Conservation (phyloP, 2,797 vertebrate species). For the Hoplostethus mediterraneus region DNA sequence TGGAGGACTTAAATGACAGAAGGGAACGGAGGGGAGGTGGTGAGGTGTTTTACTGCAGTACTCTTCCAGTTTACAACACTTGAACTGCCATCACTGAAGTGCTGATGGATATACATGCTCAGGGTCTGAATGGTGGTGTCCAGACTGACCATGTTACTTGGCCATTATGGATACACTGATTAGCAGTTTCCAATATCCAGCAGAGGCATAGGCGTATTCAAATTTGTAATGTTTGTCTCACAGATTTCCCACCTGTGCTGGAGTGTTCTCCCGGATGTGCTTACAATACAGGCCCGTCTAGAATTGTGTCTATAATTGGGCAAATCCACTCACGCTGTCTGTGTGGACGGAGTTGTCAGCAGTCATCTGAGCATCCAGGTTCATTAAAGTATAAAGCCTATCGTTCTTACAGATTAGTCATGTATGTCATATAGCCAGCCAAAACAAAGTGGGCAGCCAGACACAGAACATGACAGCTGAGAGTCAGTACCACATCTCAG, state of each 20-base stretch:
- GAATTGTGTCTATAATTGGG: slow-evolving; percentile 57
- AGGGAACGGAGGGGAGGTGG: slow-evolving; percentile 9
- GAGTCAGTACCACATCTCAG: background rate
- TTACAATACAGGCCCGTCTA: slow-evolving; percentile 27
- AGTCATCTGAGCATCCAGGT: slow-evolving; percentile 29
- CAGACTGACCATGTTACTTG: background rate
- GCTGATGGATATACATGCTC: slow-evolving; percentile 17
- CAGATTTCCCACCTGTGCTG: slow-evolving; percentile 44
- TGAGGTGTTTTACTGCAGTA: slow-evolving; percentile 44
- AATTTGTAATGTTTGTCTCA: slow-evolving; percentile 9
- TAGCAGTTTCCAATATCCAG: too few species aligned
- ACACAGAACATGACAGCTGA: background rate
- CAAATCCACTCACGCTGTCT: slow-evolving; percentile 40
- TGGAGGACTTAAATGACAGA: slow-evolving; percentile 39
- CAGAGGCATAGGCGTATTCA: background rate
- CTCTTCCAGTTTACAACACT: slow-evolving; percentile 57
- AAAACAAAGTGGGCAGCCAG: slow-evolving; percentile 1
- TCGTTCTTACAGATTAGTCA: slow-evolving; percentile 49
- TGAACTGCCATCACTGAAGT: slow-evolving; percentile 24
- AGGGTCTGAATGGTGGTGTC: slow-evolving; percentile 40
- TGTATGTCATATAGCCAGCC: background rate
- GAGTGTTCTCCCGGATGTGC: slow-evolving; percentile 38
- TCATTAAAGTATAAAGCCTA: slow-evolving; percentile 54
- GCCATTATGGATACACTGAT: background rate
- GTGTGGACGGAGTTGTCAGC: slow-evolving; percentile 39